phyloP scores from a whole-genome alignment of 1,140 invertebrate species.

The Cepaea nemoralis region DNA sequence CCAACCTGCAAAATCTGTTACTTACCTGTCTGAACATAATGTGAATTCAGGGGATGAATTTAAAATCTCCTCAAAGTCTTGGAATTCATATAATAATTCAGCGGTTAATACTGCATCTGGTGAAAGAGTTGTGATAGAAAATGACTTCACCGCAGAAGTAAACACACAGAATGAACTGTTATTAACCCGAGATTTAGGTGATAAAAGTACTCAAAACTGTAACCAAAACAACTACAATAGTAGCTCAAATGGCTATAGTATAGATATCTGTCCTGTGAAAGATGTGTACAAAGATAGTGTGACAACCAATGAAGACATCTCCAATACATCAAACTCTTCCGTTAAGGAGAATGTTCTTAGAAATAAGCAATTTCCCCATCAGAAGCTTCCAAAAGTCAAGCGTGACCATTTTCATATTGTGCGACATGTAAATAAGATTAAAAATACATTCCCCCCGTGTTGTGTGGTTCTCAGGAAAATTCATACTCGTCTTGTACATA shows the following conservation, averaged over 20 bases:
- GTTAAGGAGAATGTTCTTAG: constrained; percentile 24
- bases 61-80: not conserved
- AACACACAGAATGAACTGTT: no score
- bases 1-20: no score
- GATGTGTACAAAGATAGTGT: constrained; percentile 1
- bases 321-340: constrained; percentile 26
- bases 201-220: not conserved
- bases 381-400: constrained; percentile 2
- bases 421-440: constrained; percentile 21
- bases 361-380: not conserved
- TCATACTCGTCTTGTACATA: not conserved
- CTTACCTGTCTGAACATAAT: not conserved
- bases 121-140: no score
- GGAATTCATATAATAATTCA: not conserved
- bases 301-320: constrained; percentile 23
- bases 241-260: not conserved
- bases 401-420: not conserved
- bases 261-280: not conserved
- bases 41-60: not conserved
- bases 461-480: constrained; percentile 3
- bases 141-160: not conserved
- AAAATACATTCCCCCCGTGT: constrained; percentile 34
- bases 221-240: not conserved
- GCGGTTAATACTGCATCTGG: not conserved
- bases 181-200: not conserved